A percentile compares a stretch with the other conserved stretches of the same genome.
Conservation (phyloP, 2,888 invertebrate species). For the Catocala nupta region DNA sequence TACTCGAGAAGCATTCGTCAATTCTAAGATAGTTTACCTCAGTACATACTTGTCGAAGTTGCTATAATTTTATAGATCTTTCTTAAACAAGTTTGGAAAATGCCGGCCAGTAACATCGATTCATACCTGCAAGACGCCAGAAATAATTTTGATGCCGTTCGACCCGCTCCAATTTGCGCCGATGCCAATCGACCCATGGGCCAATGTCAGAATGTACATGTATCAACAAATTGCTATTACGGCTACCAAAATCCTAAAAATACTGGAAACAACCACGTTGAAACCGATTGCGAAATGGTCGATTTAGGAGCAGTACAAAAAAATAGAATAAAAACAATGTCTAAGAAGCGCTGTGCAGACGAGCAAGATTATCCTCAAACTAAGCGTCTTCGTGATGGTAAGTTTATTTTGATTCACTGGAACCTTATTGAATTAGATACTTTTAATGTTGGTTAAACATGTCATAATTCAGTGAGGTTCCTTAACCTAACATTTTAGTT, state of each 20-base stretch:
- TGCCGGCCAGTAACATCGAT: constrained; percentile 80
- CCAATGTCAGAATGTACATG: constrained; percentile 80
- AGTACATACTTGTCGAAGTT: neutral
- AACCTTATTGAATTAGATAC: constrained; percentile 65
- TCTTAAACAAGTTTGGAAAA: constrained; percentile 36
- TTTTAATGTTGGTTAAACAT: constrained; percentile 15
- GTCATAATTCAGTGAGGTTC: constrained; percentile 63
- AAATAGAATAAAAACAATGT: constrained; percentile 55
- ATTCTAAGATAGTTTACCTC: too few relatives aligned
- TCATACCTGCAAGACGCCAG: constrained; percentile 78
- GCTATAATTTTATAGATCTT: neutral
- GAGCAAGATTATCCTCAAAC: constrained; percentile 69
- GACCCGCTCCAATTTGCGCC: constrained; percentile 77
- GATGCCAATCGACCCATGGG: constrained; percentile 74
- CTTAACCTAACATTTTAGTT: constrained; percentile 37
- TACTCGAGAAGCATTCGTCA: too few relatives aligned
- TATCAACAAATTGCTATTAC: constrained; percentile 85
- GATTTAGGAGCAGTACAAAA: constrained; percentile 59
- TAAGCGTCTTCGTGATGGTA: constrained; percentile 83
- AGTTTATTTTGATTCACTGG: constrained; percentile 54
- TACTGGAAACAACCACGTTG: constrained; percentile 56
- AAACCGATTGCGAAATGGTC: constrained; percentile 79
- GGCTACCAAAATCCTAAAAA: constrained; percentile 79
- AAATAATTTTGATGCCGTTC: constrained; percentile 81
- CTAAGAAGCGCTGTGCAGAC: constrained; percentile 79